Conservation (phyloP, 2,888 invertebrate species). For the Lymantria dispar region DNA sequence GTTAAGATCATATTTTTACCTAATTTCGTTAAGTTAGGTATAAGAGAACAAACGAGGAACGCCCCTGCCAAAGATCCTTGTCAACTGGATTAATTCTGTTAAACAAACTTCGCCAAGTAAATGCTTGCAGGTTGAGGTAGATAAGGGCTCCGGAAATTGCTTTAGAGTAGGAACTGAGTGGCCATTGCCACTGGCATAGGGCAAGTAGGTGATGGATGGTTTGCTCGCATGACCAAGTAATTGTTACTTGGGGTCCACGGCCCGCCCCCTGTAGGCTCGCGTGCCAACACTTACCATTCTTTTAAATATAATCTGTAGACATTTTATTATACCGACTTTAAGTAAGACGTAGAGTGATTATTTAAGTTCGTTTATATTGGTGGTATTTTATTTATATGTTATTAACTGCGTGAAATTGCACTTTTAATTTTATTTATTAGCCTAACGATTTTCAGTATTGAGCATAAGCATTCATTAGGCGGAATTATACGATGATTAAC, state of each 20-base stretch:
- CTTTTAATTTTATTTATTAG: too few species aligned
- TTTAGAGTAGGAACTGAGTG: conserved; percentile 69
- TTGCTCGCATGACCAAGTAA: conserved; percentile 76
- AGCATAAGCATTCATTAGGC: too few species aligned
- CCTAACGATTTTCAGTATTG: too few species aligned
- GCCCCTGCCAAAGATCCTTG: conserved; percentile 54
- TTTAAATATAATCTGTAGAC: conserved; percentile 56
- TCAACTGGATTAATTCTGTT: conserved; percentile 72
- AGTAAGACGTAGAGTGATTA: conserved; percentile 36
- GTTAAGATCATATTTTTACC: background rate
- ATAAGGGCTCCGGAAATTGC: conserved; percentile 79
- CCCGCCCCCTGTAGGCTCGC: conserved; percentile 50
- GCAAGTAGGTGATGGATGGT: conserved; percentile 77
- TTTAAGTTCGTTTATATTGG: conserved; percentile 11
- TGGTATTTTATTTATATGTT: conserved; percentile 18
- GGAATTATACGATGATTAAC: too few species aligned
- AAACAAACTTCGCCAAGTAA: conserved; percentile 71
- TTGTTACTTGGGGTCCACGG: conserved; percentile 72
- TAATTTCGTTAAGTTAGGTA: too few species aligned
- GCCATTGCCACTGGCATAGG: conserved; percentile 61
- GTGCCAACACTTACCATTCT: conserved; percentile 56
- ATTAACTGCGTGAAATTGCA: conserved; percentile 1
- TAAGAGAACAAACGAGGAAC: conserved; percentile 22
- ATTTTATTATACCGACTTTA: conserved; percentile 55
- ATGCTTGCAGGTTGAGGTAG: conserved; percentile 60